Evolutionary conservation across 2,113 vertebrate species (phyloP), one percentile per base, ranked within the genome.

Genomic region (Salvelinus fontinalis): DNA sequence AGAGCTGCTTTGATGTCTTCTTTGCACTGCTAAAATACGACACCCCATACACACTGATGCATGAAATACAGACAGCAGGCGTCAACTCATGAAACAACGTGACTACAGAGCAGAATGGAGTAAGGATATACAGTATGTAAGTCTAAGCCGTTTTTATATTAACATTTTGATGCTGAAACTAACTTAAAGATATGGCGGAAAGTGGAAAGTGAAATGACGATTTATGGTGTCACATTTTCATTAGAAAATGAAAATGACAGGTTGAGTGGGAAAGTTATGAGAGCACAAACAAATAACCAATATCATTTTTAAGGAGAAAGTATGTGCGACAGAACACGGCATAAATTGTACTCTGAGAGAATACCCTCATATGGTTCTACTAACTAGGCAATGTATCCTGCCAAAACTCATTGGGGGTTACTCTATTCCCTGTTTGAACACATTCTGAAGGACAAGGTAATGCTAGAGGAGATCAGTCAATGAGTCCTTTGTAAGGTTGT

Each of bases 1-100:
- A 79, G 77, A 70, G 1, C 29, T 0, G 76, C 89, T 92, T 93
- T 92, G 88, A 92, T 88, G 89, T 90, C 86, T 90, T 87, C 84
- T 83, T 85, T 62, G 51, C 3, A 26, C 81, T 65, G 83, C 78
- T 86, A 86, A 87, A 90, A 81, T 87, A 89, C 9, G 71, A 87
- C 84, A 92, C 91, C 88, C 89, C 26, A n/a, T 67, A 75, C 88
- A 74, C 85, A 44, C 39, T 11, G 11, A 44, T 44, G 81, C 83
- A 80, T 81, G 83, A 81, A 87, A 86, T 74, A 71, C 84, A 70
- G 75, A 80, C 85, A 73, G 73, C 69, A 57, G 74, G 67, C 79
- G 77, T 75, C 54, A 44, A 73, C 82, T 85, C 79, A 76, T 66
- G 85, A 87, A 85, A 87, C 84, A 73, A 71, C 76, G 82, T 29